Conservation (phyloP, 2,797 vertebrate genomes). For the Adrianichthys oophorus region DNA sequence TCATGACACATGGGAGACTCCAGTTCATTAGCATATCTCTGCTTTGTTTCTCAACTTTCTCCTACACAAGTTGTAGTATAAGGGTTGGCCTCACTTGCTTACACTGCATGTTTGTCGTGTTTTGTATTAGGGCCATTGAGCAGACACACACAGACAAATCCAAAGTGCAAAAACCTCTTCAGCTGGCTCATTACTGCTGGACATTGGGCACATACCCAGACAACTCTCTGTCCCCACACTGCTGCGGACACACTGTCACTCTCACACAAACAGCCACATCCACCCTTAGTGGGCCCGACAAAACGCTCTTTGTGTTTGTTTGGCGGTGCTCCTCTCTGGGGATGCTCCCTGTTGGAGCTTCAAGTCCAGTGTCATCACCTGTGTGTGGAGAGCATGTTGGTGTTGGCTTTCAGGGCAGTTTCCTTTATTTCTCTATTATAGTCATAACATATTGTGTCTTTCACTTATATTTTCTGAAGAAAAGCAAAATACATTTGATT, state of each 20-base stretch:
- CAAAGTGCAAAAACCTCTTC: constrained; percentile 5
- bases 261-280: constrained; percentile 3
- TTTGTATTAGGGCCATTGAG: constrained; percentile 17
- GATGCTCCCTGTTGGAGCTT: constrained; percentile 19
- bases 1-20: background rate
- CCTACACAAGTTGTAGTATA: constrained; percentile 5
- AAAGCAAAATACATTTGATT: background rate
- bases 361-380: constrained; percentile 1
- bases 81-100: background rate
- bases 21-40: constrained; percentile 13
- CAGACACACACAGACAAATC: background rate
- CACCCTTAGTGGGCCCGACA: constrained; percentile 34
- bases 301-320: constrained; percentile 60
- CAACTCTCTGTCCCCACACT: constrained; percentile 31
- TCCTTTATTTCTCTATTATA: background rate
- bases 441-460: background rate
- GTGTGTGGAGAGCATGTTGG: constrained; percentile 4
- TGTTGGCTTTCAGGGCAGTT: background rate
- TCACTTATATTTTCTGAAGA: background rate
- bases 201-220: constrained; percentile 28
- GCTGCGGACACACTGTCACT: constrained; percentile 20
- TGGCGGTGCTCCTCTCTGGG: constrained; percentile 18
- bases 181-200: constrained; percentile 30
- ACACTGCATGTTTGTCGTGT: constrained; percentile 11
- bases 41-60: constrained; percentile 14